Evolutionary conservation across 2,888 invertebrate species (phyloP), one percentile per base, ranked within the genome.

Genomic region (Nowickia ferox): DNA sequence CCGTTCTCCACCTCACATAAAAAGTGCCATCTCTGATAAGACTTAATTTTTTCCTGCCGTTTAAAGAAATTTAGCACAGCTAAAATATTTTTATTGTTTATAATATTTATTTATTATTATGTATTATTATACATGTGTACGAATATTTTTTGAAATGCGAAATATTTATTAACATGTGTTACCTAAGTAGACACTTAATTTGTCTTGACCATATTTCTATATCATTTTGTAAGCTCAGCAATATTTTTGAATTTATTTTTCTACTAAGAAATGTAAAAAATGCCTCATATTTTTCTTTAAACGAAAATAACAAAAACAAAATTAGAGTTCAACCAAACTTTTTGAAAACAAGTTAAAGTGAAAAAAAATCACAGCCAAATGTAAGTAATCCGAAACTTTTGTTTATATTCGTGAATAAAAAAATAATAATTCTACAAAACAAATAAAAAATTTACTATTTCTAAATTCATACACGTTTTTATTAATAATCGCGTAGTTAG

Each of bases 171-270:
- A 22, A 22, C 48, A 48, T n/a, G 8, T 48, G 17, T 53, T 9
- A 9, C n/a, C 3, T 53, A 53, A 53, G 15, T 53, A 17, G 53
- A 53, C n/a, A 53, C 3, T 17, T 11, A 55, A 55, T 19, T 22
- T 10, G 19, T 19, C 9, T 53, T 53, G 17, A 10, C 51, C 9
- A 53, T 19, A 3, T 17, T 17, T 51, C 11, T 19, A 11, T 11
- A 55, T 10, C 19, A 15, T 48, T 55, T 55, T 55, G 30, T 8
- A 38, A 57, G 30, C 57, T 57, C 57, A 57, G 57, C 57, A 57
- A 57, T 2, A 57, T 57, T 57, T 57, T 30, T 30, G 11, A 30
- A 30, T 48, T n/a, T 48, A 15, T 48, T 30, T 30, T 30, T 30
- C 6, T 6, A 30, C 30, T 30, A 30, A 30, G 5, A 30, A 30